Evolutionary conservation across 2,888 invertebrate genomes (phyloP).

Genomic region (Bugula neritina): DNA sequence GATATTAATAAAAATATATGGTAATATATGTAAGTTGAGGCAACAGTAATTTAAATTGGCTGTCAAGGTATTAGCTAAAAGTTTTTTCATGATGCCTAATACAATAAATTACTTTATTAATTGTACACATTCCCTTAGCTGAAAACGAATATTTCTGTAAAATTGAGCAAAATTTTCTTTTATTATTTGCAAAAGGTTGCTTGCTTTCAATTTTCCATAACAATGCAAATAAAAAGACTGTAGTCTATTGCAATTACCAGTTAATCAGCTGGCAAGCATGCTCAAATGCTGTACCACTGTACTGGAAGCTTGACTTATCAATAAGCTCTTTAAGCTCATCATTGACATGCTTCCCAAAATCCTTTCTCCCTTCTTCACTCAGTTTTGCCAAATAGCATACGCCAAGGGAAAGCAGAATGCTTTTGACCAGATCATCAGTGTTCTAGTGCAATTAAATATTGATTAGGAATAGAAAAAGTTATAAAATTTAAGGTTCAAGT

Average conservation of each 20-base stretch:
- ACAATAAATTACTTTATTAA: too few species aligned
- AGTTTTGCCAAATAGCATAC: neutral
- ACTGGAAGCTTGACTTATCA: neutral
- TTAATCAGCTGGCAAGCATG: too few species aligned
- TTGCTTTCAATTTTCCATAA: too few species aligned
- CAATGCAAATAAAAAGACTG: too few species aligned
- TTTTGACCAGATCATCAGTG: neutral
- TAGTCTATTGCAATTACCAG: too few species aligned
- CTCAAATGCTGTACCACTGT: neutral
- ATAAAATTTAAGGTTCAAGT: too few species aligned
- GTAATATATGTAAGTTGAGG: neutral
- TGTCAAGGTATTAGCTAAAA: neutral
- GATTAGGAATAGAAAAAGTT: neutral
- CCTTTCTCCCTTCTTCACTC: neutral
- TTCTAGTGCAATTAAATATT: neutral
- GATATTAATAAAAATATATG: too few species aligned
- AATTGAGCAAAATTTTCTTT: too few species aligned
- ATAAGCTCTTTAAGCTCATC: neutral
- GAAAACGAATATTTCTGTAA: too few species aligned
- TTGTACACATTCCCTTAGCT: too few species aligned
- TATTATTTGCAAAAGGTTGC: too few species aligned
- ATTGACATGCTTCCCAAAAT: neutral
- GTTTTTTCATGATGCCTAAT: neutral
- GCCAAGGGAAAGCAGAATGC: neutral
- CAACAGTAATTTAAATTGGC: neutral